phyloP scores from a whole-genome alignment of 2,797 vertebrate genomes.

The Rhynchotus rufescens region DNA sequence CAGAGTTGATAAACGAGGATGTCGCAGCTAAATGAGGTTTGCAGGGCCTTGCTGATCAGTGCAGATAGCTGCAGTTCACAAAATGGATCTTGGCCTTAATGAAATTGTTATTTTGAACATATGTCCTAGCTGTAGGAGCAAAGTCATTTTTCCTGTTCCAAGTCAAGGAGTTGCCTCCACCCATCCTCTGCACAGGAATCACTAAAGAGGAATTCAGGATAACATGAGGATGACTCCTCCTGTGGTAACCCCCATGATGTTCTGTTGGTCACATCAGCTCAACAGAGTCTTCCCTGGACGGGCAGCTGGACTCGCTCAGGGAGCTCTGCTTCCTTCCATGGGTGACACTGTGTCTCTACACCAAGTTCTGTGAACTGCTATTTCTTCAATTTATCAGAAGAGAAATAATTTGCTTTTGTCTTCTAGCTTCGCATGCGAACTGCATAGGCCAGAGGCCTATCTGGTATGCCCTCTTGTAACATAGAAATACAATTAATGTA shows the following conservation, averaged over 20 bases:
- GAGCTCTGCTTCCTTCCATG: conserved; percentile 9
- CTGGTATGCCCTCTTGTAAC: not conserved
- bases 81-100: not conserved
- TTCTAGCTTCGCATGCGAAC: not conserved
- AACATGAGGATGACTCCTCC: not conserved
- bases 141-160: not conserved
- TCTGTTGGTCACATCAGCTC: not conserved
- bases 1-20: not conserved
- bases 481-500: not conserved
- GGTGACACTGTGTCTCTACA: conserved; percentile 9
- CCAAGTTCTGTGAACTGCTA: not conserved
- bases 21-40: not conserved
- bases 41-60: not conserved
- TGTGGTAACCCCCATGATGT: not conserved
- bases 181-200: not conserved
- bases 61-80: not conserved
- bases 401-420: conserved; percentile 37
- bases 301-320: not conserved
- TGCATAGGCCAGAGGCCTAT: not conserved
- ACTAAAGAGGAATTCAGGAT: not conserved
- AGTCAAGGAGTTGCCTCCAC: not conserved
- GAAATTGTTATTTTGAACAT: not conserved
- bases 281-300: not conserved
- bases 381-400: conserved; percentile 31
- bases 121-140: not conserved